Evolutionary conservation across 2,113 vertebrate species (phyloP).

Genomic region (Chloroceryle aenea): DNA sequence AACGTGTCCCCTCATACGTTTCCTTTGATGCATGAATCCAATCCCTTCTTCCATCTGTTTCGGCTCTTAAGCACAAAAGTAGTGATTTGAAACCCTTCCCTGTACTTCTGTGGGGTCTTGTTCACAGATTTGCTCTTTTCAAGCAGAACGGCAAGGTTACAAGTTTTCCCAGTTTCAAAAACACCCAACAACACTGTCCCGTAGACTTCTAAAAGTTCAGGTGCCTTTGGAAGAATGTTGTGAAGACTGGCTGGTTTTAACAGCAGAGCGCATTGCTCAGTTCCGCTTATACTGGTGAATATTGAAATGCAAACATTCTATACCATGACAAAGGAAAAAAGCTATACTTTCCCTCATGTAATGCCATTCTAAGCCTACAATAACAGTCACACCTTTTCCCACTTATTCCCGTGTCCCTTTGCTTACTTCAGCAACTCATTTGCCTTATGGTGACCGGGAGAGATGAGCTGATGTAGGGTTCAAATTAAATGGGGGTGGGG

Average conservation of each 20-base stretch:
- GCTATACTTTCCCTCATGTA: background rate
- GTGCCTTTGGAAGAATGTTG: background rate
- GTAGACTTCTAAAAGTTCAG: background rate
- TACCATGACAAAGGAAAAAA: background rate
- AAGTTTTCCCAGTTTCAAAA: slow-evolving; percentile 8
- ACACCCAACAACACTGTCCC: background rate
- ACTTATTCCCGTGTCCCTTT: background rate
- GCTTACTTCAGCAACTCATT: background rate
- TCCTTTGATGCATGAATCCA: background rate
- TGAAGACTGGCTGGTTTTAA: background rate
- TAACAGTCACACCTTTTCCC: background rate
- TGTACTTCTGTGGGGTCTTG: background rate
- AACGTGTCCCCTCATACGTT: background rate
- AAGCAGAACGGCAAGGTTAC: background rate
- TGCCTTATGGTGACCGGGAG: background rate
- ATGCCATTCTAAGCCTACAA: background rate
- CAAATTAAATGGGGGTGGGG: background rate
- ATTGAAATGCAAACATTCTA: background rate
- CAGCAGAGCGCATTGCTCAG: background rate
- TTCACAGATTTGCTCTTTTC: background rate
- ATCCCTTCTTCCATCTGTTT: background rate
- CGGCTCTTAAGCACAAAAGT: background rate
- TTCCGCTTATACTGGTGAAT: background rate
- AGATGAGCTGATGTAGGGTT: background rate
- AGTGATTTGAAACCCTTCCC: background rate